These are phyloP conservation scores for Hydropsyche betteni DNA, from an alignment of 2,888 invertebrate genomes.

Conservation along the genomic window DNA sequence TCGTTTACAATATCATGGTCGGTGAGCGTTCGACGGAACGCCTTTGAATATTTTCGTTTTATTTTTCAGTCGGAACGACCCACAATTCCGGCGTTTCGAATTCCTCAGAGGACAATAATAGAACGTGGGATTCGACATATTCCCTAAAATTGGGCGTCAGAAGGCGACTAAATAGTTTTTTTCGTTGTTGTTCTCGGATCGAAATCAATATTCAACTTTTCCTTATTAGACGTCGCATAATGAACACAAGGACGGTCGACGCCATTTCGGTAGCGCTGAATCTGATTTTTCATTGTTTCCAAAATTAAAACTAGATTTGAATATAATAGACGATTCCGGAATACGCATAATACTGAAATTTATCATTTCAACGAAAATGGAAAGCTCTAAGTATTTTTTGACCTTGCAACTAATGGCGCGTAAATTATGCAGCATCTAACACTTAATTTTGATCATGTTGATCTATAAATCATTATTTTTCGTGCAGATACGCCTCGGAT, in stretches of 20 bases:
- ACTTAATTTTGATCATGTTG: too few species aligned
- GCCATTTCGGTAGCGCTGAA: not conserved
- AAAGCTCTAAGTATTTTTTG: too few species aligned
- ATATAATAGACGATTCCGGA: too few species aligned
- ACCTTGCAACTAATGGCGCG: too few species aligned
- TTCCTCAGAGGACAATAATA: not conserved
- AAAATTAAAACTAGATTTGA: too few species aligned
- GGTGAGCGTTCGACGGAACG: not conserved
- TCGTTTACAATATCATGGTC: not conserved
- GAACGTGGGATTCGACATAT: not conserved
- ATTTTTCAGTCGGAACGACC: not conserved
- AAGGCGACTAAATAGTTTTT: not conserved
- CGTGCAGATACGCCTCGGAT: too few species aligned
- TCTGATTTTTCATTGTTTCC: slow-evolving; percentile 6
- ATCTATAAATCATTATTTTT: too few species aligned
- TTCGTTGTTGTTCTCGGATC: not conserved
- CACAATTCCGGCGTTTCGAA: not conserved
- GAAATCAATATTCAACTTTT: too few species aligned
- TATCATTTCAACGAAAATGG: too few species aligned
- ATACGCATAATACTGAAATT: too few species aligned
- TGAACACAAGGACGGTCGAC: not conserved
- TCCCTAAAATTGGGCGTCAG: not conserved
- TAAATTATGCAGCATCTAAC: too few species aligned
- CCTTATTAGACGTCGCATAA: not conserved
- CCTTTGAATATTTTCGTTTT: too few species aligned